Base-by-base conservation (phyloP, 2,113 vertebrate species). In the Brienomyrus longianalis region DNA sequence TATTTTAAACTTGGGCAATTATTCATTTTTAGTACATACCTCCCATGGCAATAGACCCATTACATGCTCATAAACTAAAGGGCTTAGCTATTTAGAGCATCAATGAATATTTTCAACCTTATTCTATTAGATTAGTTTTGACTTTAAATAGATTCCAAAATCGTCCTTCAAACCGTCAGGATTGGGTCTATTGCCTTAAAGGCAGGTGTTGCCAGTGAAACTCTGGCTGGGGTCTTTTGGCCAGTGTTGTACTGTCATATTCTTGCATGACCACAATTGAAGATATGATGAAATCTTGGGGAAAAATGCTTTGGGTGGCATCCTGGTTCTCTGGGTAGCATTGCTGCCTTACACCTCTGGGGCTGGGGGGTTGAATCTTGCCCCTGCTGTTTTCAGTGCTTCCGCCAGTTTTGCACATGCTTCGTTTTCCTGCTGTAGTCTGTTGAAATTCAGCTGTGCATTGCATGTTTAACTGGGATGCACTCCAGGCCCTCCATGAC, bases 21-120 rank as follows among this genome's bases (percentile, higher is more conserved):
- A 89, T 83, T 80, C 48, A 39, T 89, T 89, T 89, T 89, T 80
- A 84, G 77, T 83, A 43, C 31, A 19, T 9, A 39, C 13, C 51
- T 89, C 88, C 74, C 52, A 47, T 45, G 77, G 80, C 31, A 51
- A 47, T 45, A 83, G 9, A 50, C 51, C 52, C 83, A 83, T 56
- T 89, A 89, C n/a, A 17, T 89, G 59, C 43, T 74, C 43, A 45
- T 48, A 48, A 62, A 74, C 19, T 47, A 88, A 88, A 88, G 88
- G 59, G 62, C 23, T 70, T 21, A 27, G 13, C 43, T 74, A 47
- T 74, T 45, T 70, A 74, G 59, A 47, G 62, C 62, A 88, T 48
- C n/a, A 88, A 47, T 15, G 23, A 48, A 80, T 51, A 43, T 50
- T 89, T 52, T 77, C 21, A 31, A 9, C 39, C 48, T 52, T 51